Base-by-base conservation (phyloP, 2,888 invertebrate genomes). In the Xanthorhoe designata region DNA sequence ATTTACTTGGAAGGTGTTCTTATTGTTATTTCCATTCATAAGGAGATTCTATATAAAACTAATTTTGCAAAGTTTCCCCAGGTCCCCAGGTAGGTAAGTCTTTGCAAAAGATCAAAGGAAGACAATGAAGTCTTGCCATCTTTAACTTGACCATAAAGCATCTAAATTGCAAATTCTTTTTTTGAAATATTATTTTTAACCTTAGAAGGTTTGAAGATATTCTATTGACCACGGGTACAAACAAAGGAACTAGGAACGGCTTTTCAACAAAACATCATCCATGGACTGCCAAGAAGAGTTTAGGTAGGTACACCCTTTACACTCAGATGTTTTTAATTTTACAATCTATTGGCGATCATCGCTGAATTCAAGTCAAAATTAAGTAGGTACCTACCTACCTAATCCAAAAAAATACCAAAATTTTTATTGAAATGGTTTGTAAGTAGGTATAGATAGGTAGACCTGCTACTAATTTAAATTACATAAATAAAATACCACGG, bases 1-100 rank as follows among this genome's bases (percentile, higher is more conserved):
- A 15, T 15, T 13, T 15, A 17, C 47, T 8, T 18, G 2, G 35
- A 10, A 42, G 13, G 13, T 55, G 13, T 7, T n/a, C 7, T 35
- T 3, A 4, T 42, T 42, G 24, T 24, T 29, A 29, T 17, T 15
- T 5, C 2, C n/a, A 29, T 56, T 56, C 58, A 58, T 58, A 50
- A 50, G 35, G 18, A 9, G 57, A 35, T 50, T 57, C 49, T 18
- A 9, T 17, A 50, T 17, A 32, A 13, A 24, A 24, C 24, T 1
- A 47, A 47, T 7, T 47, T 47, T 47, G 47, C 47, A 47, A 17
- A 47, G 47, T 1, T 47, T 47, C 5, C n/a, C n/a, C n/a, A n/a
- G n/a, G 15, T 15, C 47, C n/a, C n/a, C n/a, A n/a, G n/a, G n/a
- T n/a, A 47, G 47, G 47, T 17, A 47, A 15, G 47, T 17, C 8